A percentile compares a stretch with the other conserved stretches of the same genome.
These are phyloP conservation scores for Periophthalmus modestus DNA, from an alignment of 2,113 vertebrate species.

Conservation along the genomic window DNA sequence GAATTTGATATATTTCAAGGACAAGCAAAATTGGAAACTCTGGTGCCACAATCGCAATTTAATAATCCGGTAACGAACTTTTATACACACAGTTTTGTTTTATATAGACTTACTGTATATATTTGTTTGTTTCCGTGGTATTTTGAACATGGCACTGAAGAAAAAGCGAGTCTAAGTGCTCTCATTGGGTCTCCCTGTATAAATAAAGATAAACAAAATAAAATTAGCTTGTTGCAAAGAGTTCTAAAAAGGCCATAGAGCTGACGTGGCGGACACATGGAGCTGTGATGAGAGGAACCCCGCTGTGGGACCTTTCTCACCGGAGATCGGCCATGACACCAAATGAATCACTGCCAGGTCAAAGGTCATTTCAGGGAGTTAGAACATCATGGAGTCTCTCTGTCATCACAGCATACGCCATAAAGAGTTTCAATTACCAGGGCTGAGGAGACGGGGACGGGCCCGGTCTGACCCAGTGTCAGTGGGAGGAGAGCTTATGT, in stretches of 20 bases:
- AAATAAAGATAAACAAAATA: too few relatives aligned
- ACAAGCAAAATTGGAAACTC: too few relatives aligned
- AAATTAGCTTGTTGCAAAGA: background rate
- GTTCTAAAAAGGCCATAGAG: background rate
- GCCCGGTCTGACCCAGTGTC: background rate
- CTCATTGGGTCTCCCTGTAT: too few relatives aligned
- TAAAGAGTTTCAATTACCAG: background rate
- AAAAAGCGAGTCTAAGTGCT: too few relatives aligned
- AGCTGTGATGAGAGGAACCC: background rate
- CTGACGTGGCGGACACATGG: background rate
- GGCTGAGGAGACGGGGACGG: background rate
- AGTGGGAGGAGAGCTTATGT: background rate
- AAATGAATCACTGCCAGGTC: conserved; percentile 2
- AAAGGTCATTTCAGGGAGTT: background rate
- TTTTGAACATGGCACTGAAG: too few relatives aligned
- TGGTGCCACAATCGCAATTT: too few relatives aligned
- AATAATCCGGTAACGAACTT: too few relatives aligned
- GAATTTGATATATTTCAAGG: too few relatives aligned
- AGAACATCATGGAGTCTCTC: background rate
- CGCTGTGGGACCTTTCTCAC: conserved; percentile 9
- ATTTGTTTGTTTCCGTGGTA: too few relatives aligned
- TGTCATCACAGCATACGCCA: background rate
- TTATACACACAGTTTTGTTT: too few relatives aligned
- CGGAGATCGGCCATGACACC: background rate
- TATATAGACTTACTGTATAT: too few relatives aligned